phyloP scores from a whole-genome alignment of 2,113 vertebrate species.

The Urocolius indicus region DNA sequence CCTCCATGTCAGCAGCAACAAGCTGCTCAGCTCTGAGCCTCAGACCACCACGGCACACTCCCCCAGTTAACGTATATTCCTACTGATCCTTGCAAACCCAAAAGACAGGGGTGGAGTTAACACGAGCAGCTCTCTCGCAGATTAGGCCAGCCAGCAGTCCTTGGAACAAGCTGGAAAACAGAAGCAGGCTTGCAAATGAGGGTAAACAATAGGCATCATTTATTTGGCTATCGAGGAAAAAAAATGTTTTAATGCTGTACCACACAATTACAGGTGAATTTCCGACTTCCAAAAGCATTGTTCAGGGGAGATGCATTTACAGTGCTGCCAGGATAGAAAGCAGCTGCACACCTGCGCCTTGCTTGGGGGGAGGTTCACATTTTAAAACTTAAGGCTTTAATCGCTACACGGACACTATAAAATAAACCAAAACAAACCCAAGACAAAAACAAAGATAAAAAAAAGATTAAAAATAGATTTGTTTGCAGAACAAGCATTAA shows the following conservation, averaged over 20 bases:
- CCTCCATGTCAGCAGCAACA: neutral
- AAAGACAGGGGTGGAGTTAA: neutral
- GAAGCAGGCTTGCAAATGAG: neutral
- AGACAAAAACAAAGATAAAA: neutral
- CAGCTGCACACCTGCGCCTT: neutral
- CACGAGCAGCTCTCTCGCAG: neutral
- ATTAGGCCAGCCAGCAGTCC: neutral
- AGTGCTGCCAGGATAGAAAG: neutral
- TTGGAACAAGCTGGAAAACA: neutral
- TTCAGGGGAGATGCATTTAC: neutral
- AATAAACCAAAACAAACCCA: neutral
- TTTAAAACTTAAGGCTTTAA: slow-evolving; percentile 32
- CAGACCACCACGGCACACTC: accelerated
- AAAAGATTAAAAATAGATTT: slow-evolving; percentile 25
- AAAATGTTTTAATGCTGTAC: slow-evolving; percentile 49
- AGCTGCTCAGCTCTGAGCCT: neutral
- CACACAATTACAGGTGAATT: slow-evolving; percentile 53
- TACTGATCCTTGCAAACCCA: neutral
- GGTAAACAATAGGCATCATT: slow-evolving; percentile 24
- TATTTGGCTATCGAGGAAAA: slow-evolving; percentile 43
- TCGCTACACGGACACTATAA: neutral
- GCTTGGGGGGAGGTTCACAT: slow-evolving; percentile 55
- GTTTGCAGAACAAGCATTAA: slow-evolving; percentile 33
- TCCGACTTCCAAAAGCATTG: neutral
- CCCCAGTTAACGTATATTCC: accelerated